Evolutionary conservation across 2,113 vertebrate genomes (phyloP).

Genomic region (Pollimyrus isidori): DNA sequence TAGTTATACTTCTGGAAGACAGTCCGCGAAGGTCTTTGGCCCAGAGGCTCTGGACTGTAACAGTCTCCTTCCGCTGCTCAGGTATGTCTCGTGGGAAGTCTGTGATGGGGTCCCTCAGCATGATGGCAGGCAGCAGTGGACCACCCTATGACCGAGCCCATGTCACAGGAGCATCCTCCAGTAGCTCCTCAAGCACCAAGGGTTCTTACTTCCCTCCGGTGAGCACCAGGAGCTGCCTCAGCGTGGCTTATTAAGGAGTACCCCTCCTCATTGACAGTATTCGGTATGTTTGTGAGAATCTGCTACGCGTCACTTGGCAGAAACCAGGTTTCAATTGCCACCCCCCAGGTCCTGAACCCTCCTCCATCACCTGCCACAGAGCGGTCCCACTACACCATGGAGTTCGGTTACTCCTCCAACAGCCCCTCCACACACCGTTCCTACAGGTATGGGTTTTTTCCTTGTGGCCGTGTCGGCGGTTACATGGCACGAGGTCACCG

Average conservation of each 20-base stretch:
- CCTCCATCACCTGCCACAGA: constrained; percentile 93
- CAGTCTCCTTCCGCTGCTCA: constrained; percentile 35
- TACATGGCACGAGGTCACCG: neutral
- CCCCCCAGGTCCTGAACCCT: constrained; percentile 83
- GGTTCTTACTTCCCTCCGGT: constrained; percentile 93
- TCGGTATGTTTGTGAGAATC: neutral
- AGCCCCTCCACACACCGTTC: constrained; percentile 93
- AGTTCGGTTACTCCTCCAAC: constrained; percentile 94
- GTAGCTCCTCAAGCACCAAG: constrained; percentile 96
- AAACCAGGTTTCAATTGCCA: neutral
- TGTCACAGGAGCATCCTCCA: constrained; percentile 92
- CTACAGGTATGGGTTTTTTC: constrained; percentile 73
- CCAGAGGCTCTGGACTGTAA: neutral
- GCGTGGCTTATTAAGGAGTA: neutral
- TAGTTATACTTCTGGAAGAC: neutral
- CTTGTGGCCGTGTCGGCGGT: neutral
- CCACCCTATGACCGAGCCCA: constrained; percentile 92
- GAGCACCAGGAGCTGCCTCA: constrained; percentile 37
- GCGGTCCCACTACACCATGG: constrained; percentile 92
- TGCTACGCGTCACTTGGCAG: neutral
- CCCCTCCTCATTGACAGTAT: neutral
- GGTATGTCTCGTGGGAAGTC: constrained; percentile 95
- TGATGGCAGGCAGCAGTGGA: constrained; percentile 93
- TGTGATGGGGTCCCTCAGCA: constrained; percentile 90
- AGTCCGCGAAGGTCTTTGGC: neutral